Conservation (phyloP, 2,888 invertebrate genomes). For the Lamellibrachia columna region DNA sequence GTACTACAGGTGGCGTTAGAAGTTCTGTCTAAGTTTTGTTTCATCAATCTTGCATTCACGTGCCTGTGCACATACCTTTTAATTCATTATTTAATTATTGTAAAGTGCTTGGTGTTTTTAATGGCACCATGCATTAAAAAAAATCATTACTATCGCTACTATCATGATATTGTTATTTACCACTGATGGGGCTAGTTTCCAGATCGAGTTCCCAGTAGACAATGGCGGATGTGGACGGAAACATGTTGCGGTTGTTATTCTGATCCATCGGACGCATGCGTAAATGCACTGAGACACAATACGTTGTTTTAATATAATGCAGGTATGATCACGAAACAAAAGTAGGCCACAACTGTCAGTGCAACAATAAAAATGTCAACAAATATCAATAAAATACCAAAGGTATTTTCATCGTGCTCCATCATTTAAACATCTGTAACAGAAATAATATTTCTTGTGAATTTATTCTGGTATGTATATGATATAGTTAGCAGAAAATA, state of each 20-base stretch:
- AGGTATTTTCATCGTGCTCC: too few relatives aligned
- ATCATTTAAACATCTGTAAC: too few relatives aligned
- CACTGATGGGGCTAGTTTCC: slow-evolving; percentile 41
- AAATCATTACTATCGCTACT: not conserved
- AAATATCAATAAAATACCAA: not conserved
- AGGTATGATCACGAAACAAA: not conserved
- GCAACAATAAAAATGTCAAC: not conserved
- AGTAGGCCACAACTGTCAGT: not conserved
- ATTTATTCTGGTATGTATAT: too few relatives aligned
- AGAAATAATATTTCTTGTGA: too few relatives aligned
- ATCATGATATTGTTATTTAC: slow-evolving; percentile 27
- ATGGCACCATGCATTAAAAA: too few relatives aligned
- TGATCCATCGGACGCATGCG: slow-evolving; percentile 53
- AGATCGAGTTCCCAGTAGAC: slow-evolving; percentile 64
- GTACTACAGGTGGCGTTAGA: not conserved
- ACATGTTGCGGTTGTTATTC: slow-evolving; percentile 59
- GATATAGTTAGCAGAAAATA: too few relatives aligned
- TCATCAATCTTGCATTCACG: not conserved
- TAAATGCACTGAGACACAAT: slow-evolving; percentile 55
- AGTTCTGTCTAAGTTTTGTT: not conserved
- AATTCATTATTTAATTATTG: not conserved
- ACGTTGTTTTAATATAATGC: not conserved
- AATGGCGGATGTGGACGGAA: slow-evolving; percentile 62
- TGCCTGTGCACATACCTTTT: not conserved
- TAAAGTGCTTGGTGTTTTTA: not conserved